phyloP scores from a whole-genome alignment of 1,140 invertebrate genomes.

The Drosophila rufa region DNA sequence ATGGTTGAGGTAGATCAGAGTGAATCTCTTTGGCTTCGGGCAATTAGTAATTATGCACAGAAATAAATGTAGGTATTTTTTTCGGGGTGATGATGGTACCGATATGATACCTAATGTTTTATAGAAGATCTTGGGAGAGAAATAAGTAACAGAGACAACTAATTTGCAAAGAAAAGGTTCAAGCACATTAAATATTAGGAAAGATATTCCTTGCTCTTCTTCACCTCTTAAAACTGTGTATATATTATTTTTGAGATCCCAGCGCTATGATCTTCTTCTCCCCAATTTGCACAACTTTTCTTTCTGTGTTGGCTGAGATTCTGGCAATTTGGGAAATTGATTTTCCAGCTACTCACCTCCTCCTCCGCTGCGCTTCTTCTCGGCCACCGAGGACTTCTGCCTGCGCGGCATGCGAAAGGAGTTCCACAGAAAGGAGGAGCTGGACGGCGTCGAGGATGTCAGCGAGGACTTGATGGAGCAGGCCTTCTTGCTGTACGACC shows the following conservation, averaged over 20 bases:
- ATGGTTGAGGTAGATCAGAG: slow-evolving; percentile 33
- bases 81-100: background rate
- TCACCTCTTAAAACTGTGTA: no score
- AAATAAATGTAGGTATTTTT: background rate
- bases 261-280: background rate
- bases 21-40: background rate
- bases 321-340: slow-evolving; percentile 29
- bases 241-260: background rate
- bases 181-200: background rate
- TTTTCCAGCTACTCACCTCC: slow-evolving; percentile 36
- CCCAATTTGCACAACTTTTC: background rate
- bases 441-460: slow-evolving; percentile 41
- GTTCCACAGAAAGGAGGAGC: slow-evolving; percentile 80
- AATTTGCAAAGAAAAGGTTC: background rate
- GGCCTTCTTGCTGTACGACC: slow-evolving; percentile 39
- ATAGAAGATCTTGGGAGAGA: background rate
- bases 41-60: slow-evolving; percentile 15
- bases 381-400: slow-evolving; percentile 56
- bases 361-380: slow-evolving; percentile 41
- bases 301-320: slow-evolving; percentile 5
- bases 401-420: slow-evolving; percentile 82
- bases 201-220: background rate
- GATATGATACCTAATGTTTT: background rate
- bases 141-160: background rate
- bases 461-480: slow-evolving; percentile 38